phyloP scores from a whole-genome alignment of 2,113 vertebrate species.

The Channa argus region DNA sequence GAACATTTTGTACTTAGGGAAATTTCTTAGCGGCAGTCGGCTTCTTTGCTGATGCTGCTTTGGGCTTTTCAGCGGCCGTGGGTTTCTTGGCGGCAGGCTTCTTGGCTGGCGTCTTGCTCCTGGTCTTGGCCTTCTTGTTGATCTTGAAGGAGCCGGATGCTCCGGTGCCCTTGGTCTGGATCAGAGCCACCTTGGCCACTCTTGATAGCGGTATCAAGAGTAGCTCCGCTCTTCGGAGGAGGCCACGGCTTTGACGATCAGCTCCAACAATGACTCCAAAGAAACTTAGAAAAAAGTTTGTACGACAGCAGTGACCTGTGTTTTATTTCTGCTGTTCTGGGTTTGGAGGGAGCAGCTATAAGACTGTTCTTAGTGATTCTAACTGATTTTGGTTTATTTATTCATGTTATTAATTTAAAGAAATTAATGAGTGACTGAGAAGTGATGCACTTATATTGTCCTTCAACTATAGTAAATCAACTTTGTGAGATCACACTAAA shows the following conservation, averaged over 20 bases:
- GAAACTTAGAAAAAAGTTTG: too few species aligned
- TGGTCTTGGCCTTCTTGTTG: neutral
- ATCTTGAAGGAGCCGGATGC: conserved; percentile 44
- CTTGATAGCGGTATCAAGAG: conserved; percentile 38
- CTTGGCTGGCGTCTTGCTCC: conserved; percentile 10
- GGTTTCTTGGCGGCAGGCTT: too few species aligned
- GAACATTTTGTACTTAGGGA: neutral
- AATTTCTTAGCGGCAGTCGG: neutral
- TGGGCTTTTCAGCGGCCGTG: conserved; percentile 1
- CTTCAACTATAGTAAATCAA: too few species aligned
- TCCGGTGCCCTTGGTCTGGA: conserved; percentile 14
- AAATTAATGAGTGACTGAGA: too few species aligned
- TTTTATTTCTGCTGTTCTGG: too few species aligned
- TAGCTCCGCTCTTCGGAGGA: conserved; percentile 34
- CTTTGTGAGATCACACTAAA: too few species aligned
- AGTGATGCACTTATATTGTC: too few species aligned
- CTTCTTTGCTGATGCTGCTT: conserved; percentile 5
- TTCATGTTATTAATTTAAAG: too few species aligned
- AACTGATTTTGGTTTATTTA: too few species aligned
- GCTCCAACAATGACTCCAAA: neutral
- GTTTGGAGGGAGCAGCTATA: too few species aligned
- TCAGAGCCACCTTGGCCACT: conserved; percentile 13
- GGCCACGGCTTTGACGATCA: conserved; percentile 35
- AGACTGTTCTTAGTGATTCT: too few species aligned
- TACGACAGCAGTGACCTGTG: too few species aligned